Conservation (phyloP, 1,140 invertebrate genomes). For the Magallana angulata region DNA sequence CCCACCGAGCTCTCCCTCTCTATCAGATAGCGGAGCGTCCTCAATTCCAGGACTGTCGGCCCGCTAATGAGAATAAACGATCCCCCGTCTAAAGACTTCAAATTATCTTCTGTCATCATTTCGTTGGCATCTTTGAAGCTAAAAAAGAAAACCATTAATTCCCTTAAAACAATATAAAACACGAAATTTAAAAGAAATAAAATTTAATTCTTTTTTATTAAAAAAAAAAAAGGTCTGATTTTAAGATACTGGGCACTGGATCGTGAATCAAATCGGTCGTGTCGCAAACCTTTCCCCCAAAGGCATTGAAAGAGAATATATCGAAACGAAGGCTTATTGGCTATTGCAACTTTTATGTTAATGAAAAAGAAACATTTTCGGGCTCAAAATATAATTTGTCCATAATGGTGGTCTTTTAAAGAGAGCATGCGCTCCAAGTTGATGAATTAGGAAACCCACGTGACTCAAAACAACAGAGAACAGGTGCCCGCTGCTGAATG, state of each 20-base stretch:
- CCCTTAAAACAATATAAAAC: slow-evolving; percentile 1
- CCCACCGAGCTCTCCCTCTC: neutral
- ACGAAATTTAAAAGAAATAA: neutral
- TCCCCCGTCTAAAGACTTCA: neutral
- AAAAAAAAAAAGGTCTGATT: neutral
- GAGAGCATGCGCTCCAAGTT: slow-evolving; percentile 59
- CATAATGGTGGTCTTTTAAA: slow-evolving; percentile 49
- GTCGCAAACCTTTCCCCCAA: neutral
- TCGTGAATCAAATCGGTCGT: neutral
- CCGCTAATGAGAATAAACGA: slow-evolving; percentile 21
- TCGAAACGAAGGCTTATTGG: slow-evolving; percentile 12
- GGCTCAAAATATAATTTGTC: slow-evolving; percentile 46
- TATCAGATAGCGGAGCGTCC: neutral
- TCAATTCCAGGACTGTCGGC: neutral
- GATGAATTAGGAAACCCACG: slow-evolving; percentile 59
- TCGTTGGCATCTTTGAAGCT: neutral
- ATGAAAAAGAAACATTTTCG: slow-evolving; percentile 47
- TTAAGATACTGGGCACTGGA: neutral
- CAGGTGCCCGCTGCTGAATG: slow-evolving; percentile 55
- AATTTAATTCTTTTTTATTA: neutral
- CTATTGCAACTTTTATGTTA: slow-evolving; percentile 33
- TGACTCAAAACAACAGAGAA: slow-evolving; percentile 51
- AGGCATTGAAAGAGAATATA: neutral
- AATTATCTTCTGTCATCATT: neutral
- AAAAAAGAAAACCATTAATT: slow-evolving; percentile 18